Evolutionary conservation across 2,797 vertebrate species (phyloP).

Genomic region (Acanthurus lineatus): DNA sequence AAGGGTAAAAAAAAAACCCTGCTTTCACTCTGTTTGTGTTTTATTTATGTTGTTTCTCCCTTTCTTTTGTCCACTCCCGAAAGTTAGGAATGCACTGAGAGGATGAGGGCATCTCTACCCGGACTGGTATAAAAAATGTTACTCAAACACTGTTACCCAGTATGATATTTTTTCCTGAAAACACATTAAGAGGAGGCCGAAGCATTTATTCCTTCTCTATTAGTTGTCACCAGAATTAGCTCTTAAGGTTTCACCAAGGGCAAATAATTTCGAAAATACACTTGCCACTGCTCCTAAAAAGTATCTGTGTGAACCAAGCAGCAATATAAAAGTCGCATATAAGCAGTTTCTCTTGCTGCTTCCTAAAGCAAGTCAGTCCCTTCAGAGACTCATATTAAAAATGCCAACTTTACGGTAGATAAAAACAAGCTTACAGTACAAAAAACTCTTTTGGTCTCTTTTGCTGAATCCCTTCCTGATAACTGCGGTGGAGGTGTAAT

Average conservation of each 20-base stretch:
- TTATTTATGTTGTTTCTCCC: conserved; percentile 47
- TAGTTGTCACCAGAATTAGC: neutral
- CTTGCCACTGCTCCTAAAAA: neutral
- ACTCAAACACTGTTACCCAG: conserved; percentile 1
- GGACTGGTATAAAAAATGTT: neutral
- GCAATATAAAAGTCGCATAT: no score
- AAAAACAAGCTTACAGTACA: no score
- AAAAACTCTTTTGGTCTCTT: no score
- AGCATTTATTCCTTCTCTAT: neutral
- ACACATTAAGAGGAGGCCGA: neutral
- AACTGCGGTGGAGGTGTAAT: no score
- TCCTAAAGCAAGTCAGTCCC: no score
- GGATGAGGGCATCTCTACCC: neutral
- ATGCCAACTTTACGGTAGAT: no score
- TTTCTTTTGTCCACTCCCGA: conserved; percentile 21
- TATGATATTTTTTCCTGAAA: neutral
- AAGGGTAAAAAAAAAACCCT: conserved; percentile 24
- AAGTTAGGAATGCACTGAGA: conserved; percentile 2
- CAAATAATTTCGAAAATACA: neutral
- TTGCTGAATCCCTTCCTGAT: no score
- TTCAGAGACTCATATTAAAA: no score
- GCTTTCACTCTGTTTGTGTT: conserved; percentile 30
- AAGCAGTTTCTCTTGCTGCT: no score
- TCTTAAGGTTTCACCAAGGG: neutral
- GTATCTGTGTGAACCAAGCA: neutral